Conservation (phyloP, 2,113 vertebrate genomes). For the Oenanthe melanoleuca region DNA sequence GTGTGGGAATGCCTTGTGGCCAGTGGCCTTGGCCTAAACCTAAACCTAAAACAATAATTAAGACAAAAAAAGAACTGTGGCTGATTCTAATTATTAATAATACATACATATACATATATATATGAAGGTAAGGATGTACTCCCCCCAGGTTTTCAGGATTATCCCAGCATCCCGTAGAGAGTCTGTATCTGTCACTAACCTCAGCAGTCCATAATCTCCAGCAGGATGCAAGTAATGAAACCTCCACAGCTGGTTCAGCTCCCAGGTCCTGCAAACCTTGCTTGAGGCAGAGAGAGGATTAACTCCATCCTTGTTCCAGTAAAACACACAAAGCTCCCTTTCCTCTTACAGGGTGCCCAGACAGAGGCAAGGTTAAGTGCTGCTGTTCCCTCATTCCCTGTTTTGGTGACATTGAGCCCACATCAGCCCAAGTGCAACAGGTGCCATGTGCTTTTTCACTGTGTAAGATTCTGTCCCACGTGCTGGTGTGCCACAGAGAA, state of each 20-base stretch:
- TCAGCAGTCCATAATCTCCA: neutral
- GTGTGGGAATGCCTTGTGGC: neutral
- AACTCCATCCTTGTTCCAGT: neutral
- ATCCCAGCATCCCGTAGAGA: neutral
- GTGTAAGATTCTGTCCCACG: fast-evolving
- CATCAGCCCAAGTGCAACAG: neutral
- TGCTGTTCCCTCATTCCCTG: neutral
- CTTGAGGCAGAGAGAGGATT: neutral
- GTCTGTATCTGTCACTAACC: neutral
- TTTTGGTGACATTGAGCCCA: neutral
- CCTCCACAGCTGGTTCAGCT: neutral
- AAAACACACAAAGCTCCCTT: fast-evolving
- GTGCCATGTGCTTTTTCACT: fast-evolving
- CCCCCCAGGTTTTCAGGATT: neutral
- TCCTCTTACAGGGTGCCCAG: neutral
- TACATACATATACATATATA: too few relatives aligned
- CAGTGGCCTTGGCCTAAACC: neutral
- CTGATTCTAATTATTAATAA: neutral
- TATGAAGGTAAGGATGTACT: neutral
- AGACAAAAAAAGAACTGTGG: neutral
- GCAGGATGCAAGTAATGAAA: neutral
- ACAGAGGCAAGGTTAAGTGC: neutral
- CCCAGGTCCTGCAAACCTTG: neutral
- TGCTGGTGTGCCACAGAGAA: neutral
- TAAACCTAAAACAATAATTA: neutral